phyloP scores from a whole-genome alignment of 2,888 invertebrate species.

The Drymonia ruficornis region DNA sequence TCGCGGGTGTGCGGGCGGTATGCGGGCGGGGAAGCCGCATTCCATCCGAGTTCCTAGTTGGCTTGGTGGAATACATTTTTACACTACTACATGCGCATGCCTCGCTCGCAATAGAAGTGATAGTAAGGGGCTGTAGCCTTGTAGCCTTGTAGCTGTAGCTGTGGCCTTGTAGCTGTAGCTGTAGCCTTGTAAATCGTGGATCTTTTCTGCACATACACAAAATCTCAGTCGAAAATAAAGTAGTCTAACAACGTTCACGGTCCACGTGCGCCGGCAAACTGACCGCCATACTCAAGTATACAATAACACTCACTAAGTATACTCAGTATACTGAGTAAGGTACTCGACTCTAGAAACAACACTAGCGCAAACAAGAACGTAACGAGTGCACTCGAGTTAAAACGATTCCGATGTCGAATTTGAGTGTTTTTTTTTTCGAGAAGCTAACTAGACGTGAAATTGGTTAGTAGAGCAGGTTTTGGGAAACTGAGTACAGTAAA shows the following conservation, averaged over 20 bases:
- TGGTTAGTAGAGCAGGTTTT: constrained; percentile 7
- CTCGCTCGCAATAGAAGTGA: too few species aligned
- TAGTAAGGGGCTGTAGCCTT: too few species aligned
- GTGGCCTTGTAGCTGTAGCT: too few species aligned
- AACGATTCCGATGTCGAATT: constrained; percentile 72
- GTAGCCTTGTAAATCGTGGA: too few species aligned
- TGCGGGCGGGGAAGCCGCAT: too few species aligned
- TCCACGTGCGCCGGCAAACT: constrained; percentile 51
- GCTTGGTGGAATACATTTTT: too few species aligned
- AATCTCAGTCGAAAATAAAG: not conserved
- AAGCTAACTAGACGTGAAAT: constrained; percentile 27
- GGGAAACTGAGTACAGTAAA: not conserved
- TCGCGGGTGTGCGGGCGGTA: too few species aligned
- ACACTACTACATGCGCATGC: too few species aligned
- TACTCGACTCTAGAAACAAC: constrained; percentile 47
- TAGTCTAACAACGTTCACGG: constrained; percentile 12
- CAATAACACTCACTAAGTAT: constrained; percentile 30
- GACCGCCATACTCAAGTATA: constrained; percentile 42
- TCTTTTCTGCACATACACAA: too few species aligned
- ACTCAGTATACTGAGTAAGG: constrained; percentile 12
- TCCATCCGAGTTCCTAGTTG: too few species aligned
- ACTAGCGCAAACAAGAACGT: constrained; percentile 56
- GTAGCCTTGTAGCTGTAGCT: too few species aligned
- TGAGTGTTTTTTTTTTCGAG: constrained; percentile 15
- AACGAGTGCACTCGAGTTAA: constrained; percentile 65